A percentile compares a stretch with the other conserved stretches of the same genome.
Evolutionary conservation across 2,797 vertebrate genomes (phyloP).

Genomic region (Paguma larvata): DNA sequence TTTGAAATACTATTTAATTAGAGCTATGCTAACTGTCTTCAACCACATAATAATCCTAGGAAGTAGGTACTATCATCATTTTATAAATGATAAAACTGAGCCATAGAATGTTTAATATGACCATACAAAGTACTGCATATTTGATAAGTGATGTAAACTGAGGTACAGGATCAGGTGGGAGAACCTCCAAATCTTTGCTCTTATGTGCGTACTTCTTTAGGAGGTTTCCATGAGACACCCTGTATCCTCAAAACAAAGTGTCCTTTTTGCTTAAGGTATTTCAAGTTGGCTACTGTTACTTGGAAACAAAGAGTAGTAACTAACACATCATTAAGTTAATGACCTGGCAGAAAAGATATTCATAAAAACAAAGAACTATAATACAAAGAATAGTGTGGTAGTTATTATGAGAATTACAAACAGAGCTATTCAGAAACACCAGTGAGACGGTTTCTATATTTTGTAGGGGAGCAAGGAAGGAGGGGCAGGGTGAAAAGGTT

Average conservation of each 20-base stretch:
- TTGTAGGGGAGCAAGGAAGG: neutral
- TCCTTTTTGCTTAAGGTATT: neutral
- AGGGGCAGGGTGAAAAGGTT: neutral
- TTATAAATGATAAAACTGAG: neutral
- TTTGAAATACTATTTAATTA: slow-evolving; percentile 27
- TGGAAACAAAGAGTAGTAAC: slow-evolving; percentile 32
- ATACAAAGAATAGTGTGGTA: neutral
- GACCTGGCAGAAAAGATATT: slow-evolving; percentile 3
- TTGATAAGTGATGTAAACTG: neutral
- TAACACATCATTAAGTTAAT: slow-evolving; percentile 32
- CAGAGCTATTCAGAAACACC: neutral
- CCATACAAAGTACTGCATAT: neutral
- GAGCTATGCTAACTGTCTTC: neutral
- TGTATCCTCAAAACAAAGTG: neutral
- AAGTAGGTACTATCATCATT: neutral
- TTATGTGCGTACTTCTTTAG: neutral
- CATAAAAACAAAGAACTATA: neutral
- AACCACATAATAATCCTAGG: neutral
- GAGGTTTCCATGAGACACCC: neutral
- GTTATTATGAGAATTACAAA: slow-evolving; percentile 32
- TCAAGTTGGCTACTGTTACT: neutral
- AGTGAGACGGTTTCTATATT: neutral
- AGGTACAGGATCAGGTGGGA: neutral
- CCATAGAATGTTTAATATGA: neutral
- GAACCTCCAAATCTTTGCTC: neutral